A percentile compares a stretch with the other conserved stretches of the same genome.
Evolutionary conservation across 2,797 vertebrate species (phyloP).

Genomic region (Euphonia xanthogaster): DNA sequence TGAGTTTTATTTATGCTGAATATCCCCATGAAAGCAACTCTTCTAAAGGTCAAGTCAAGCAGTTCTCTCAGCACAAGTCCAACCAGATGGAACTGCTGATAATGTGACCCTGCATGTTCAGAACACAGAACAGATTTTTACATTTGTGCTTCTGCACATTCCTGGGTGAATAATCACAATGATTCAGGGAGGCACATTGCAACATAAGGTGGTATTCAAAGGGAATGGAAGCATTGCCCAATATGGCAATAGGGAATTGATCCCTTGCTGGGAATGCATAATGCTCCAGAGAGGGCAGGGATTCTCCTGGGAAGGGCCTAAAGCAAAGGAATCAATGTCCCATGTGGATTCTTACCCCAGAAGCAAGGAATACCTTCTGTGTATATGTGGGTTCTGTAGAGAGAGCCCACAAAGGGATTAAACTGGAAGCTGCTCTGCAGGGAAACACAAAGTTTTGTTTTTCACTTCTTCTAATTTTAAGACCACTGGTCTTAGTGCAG

Average conservation of each 20-base stretch:
- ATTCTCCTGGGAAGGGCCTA: background rate
- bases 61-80: background rate
- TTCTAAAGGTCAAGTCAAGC: background rate
- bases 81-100: background rate
- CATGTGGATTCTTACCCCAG: background rate
- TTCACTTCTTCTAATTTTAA: background rate
- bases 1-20: background rate
- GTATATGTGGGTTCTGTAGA: background rate
- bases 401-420: background rate
- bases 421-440: background rate
- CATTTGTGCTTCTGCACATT: slow-evolving; percentile 32
- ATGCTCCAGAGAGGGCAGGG: background rate
- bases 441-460: background rate
- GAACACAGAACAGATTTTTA: slow-evolving; percentile 40
- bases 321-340: background rate
- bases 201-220: slow-evolving; percentile 29
- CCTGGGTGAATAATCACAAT: slow-evolving; percentile 38
- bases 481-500: background rate
- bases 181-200: slow-evolving; percentile 38
- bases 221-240: slow-evolving; percentile 21
- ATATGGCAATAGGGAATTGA: slow-evolving; percentile 1
- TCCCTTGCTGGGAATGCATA: background rate
- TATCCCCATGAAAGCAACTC: background rate
- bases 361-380: background rate
- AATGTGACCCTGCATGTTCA: background rate